Conservation (phyloP, 2,113 vertebrate species). For the Protobothrops mucrosquamatus region DNA sequence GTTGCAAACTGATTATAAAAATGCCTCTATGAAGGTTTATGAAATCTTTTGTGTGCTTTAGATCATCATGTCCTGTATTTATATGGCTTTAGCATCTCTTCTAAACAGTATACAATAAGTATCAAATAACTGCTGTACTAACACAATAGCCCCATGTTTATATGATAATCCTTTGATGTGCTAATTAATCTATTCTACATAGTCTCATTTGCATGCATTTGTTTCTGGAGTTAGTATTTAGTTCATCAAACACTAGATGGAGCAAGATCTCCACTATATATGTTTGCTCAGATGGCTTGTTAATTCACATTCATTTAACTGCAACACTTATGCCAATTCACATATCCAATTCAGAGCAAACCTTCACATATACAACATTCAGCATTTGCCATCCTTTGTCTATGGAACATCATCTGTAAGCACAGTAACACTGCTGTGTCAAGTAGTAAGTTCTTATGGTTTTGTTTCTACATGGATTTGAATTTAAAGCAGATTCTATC, state of each 20-base stretch:
- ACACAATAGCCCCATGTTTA: neutral
- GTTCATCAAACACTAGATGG: constrained; percentile 65
- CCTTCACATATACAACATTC: constrained; percentile 22
- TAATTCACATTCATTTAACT: constrained; percentile 9
- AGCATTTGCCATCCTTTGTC: constrained; percentile 48
- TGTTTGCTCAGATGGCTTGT: accelerated
- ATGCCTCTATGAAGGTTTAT: neutral
- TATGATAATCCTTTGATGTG: neutral
- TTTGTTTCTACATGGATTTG: constrained; percentile 48
- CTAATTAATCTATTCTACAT: neutral
- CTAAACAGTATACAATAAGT: neutral
- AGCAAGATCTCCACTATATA: constrained; percentile 41
- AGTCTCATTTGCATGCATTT: neutral
- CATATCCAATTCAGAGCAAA: constrained; percentile 39
- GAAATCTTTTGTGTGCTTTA: neutral
- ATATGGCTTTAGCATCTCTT: neutral
- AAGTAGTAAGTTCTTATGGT: constrained; percentile 57
- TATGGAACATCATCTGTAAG: constrained; percentile 45
- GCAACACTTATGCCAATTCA: constrained; percentile 40
- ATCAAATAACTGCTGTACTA: neutral
- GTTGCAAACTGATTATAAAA: neutral
- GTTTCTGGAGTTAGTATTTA: constrained; percentile 7
- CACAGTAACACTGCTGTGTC: constrained; percentile 39
- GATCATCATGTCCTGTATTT: neutral
- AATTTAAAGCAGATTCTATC: constrained; percentile 11